These are phyloP conservation scores for Lutjanus argentimaculatus DNA, from an alignment of 2,797 vertebrate species.

Conservation along the genomic window DNA sequence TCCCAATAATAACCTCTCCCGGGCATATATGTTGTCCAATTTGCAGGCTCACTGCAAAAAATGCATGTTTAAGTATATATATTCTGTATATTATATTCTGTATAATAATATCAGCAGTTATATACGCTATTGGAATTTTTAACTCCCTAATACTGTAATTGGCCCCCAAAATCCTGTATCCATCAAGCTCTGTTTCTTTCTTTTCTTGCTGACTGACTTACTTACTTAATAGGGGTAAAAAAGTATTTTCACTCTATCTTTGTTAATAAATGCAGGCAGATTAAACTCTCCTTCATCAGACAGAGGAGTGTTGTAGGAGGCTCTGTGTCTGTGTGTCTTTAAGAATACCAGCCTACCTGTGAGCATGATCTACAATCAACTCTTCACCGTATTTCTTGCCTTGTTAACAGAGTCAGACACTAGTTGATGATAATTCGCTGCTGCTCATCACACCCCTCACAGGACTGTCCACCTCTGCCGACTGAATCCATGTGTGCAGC, in stretches of 20 bases:
- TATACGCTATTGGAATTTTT: too few relatives aligned
- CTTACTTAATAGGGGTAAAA: not conserved
- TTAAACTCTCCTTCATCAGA: not conserved
- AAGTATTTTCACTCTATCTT: not conserved
- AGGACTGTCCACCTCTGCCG: not conserved
- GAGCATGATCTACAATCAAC: conserved; percentile 60
- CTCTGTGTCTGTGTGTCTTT: conserved; percentile 62
- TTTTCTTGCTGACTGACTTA: not conserved
- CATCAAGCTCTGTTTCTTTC: not conserved
- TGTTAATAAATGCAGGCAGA: not conserved
- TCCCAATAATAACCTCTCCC: too few relatives aligned
- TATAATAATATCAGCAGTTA: too few relatives aligned
- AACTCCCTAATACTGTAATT: too few relatives aligned
- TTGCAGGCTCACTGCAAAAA: too few relatives aligned
- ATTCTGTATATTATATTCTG: too few relatives aligned
- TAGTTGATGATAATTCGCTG: conserved; percentile 36
- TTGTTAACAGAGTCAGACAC: conserved; percentile 42
- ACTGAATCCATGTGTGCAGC: conserved; percentile 16
- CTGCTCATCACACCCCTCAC: conserved; percentile 8
- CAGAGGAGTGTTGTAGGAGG: not conserved
- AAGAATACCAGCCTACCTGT: conserved; percentile 80
- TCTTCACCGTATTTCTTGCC: conserved; percentile 42
- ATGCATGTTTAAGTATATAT: too few relatives aligned
- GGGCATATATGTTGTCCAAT: too few relatives aligned
- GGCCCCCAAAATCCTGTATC: too few relatives aligned